Conservation (phyloP, 2,888 invertebrate species). For the Chalcis sispes region DNA sequence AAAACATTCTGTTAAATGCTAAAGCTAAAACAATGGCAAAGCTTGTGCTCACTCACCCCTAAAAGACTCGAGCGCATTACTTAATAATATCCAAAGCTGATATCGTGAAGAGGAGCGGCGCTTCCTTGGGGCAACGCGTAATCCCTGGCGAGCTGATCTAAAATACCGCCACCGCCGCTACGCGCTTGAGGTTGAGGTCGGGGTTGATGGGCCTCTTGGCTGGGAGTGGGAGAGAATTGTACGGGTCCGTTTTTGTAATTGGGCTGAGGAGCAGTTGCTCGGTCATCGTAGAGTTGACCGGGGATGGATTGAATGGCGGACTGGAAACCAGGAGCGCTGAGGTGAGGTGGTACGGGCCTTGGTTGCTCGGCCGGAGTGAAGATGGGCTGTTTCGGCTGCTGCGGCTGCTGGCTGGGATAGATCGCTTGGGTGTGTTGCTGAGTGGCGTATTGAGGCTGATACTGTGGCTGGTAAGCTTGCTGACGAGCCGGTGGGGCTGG, state of each 20-base stretch:
- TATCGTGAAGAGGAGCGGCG: slow-evolving; percentile 86
- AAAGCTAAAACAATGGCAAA: too few species aligned
- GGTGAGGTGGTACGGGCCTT: too few species aligned
- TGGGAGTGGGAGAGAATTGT: slow-evolving; percentile 71
- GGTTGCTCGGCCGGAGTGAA: slow-evolving; percentile 68
- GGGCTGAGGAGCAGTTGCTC: slow-evolving; percentile 66
- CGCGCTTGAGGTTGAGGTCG: slow-evolving; percentile 65
- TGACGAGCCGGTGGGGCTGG: slow-evolving; percentile 40
- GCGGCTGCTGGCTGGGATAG: slow-evolving; percentile 66
- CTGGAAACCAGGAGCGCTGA: slow-evolving; percentile 63
- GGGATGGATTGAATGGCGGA: slow-evolving; percentile 66
- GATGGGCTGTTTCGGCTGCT: slow-evolving; percentile 61
- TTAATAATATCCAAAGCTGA: slow-evolving; percentile 89
- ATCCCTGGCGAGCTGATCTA: slow-evolving; percentile 89
- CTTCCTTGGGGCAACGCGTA: slow-evolving; percentile 86
- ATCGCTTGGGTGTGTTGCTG: slow-evolving; percentile 68
- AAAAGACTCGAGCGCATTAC: not conserved
- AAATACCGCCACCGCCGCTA: slow-evolving; percentile 78
- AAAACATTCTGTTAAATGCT: too few species aligned
- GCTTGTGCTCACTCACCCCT: slow-evolving; percentile 22
- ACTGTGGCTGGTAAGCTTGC: slow-evolving; percentile 62
- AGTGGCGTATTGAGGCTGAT: slow-evolving; percentile 57
- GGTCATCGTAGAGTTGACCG: slow-evolving; percentile 65
- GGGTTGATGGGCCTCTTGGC: slow-evolving; percentile 63
- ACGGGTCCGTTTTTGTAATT: slow-evolving; percentile 72